A percentile compares a stretch with the other conserved stretches of the same genome.
phyloP scores from a whole-genome alignment of 2,113 vertebrate genomes.

The Nestor notabilis region DNA sequence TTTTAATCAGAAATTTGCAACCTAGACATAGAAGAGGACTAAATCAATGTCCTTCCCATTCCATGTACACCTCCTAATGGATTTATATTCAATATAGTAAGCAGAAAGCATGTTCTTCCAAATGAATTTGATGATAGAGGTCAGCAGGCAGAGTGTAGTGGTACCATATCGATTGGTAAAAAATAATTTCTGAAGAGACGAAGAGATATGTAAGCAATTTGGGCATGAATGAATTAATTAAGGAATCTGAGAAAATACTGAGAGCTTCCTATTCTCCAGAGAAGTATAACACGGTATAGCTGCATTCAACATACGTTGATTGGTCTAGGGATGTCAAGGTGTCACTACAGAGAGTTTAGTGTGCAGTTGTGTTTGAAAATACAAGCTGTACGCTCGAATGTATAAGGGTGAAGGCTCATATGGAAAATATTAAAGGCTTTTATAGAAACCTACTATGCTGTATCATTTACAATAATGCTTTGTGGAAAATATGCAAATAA shows the following conservation, averaged over 20 bases:
- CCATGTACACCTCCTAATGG: background rate
- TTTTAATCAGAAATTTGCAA: background rate
- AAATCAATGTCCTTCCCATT: background rate
- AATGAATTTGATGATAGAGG: background rate
- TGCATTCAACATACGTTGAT: background rate
- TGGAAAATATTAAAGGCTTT: constrained; percentile 1
- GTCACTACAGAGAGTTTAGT: background rate
- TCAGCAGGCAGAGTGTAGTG: background rate
- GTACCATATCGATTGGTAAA: background rate
- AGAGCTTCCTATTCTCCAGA: background rate
- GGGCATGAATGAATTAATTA: background rate
- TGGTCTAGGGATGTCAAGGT: background rate
- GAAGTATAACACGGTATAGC: background rate
- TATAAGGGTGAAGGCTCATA: background rate
- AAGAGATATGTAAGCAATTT: background rate
- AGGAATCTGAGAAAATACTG: background rate
- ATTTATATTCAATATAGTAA: background rate
- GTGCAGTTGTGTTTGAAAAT: background rate
- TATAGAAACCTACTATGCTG: background rate
- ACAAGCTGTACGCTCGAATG: background rate
- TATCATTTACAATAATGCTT: background rate
- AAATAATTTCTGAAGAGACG: background rate
- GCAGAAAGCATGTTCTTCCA: background rate
- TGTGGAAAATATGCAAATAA: background rate
- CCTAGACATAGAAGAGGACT: background rate